These are phyloP conservation scores for Dynastes hyllus DNA, from an alignment of 2,888 invertebrate genomes.

Conservation along the genomic window DNA sequence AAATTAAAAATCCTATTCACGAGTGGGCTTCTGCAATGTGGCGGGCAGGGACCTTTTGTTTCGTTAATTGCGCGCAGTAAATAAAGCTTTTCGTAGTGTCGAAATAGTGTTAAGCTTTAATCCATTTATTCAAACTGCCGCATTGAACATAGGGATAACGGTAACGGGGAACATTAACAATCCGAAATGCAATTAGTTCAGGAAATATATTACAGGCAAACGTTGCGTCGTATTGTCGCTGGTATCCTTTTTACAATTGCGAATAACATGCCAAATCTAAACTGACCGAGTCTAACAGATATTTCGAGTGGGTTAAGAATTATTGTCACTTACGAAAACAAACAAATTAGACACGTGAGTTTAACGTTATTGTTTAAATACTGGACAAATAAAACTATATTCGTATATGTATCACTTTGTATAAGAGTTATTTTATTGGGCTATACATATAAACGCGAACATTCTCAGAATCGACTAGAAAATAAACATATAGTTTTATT, in stretches of 20 bases:
- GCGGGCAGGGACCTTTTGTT: not conserved
- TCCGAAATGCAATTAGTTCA: conserved; percentile 31
- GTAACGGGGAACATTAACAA: conserved; percentile 29
- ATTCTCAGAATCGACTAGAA: no score
- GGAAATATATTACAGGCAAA: conserved; percentile 13
- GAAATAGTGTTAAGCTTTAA: not conserved
- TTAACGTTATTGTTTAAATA: conserved; percentile 12
- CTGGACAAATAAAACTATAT: not conserved
- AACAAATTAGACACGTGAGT: not conserved
- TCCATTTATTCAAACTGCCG: conserved; percentile 14
- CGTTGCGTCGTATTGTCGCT: conserved; percentile 2
- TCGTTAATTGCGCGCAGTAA: conserved; percentile 25
- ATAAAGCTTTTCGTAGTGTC: conserved; percentile 20
- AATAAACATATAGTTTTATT: no score
- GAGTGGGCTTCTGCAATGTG: conserved; percentile 27
- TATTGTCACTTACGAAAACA: not conserved
- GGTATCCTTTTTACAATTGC: not conserved
- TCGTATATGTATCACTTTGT: no score
- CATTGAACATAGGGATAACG: not conserved
- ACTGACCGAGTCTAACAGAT: conserved; percentile 7
- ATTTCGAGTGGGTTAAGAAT: conserved; percentile 21
- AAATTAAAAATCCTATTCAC: not conserved
- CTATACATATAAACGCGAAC: no score
- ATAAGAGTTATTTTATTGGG: no score
- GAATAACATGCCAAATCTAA: conserved; percentile 18